Evolutionary conservation across 2,888 invertebrate genomes (phyloP).

Genomic region (Amphipyra berbera): DNA sequence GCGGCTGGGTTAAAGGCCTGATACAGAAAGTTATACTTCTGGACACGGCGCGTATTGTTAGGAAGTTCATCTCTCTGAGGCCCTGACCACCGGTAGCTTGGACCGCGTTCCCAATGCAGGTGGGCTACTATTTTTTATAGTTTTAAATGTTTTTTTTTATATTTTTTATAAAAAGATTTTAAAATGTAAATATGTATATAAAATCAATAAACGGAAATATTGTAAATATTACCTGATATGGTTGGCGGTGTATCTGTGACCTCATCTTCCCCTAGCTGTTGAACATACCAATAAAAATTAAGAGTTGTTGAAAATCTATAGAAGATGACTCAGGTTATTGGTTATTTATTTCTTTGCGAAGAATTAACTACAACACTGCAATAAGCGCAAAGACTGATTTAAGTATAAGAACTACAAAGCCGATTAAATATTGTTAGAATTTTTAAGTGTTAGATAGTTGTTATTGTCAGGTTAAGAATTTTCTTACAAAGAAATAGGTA

Average conservation of each 20-base stretch:
- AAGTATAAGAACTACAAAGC: slow-evolving; percentile 24
- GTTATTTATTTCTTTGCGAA: slow-evolving; percentile 26
- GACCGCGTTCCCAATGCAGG: too few species aligned
- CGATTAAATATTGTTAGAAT: slow-evolving; percentile 34
- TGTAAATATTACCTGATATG: slow-evolving; percentile 3
- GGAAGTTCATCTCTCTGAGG: too few species aligned
- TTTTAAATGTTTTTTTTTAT: too few species aligned
- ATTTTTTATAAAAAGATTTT: too few species aligned
- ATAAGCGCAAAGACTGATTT: slow-evolving; percentile 54
- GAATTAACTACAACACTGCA: slow-evolving; percentile 45
- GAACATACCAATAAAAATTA: slow-evolving; percentile 8
- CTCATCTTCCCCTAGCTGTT: slow-evolving; percentile 23
- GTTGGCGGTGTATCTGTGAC: background rate
- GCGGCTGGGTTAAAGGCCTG: too few species aligned
- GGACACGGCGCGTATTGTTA: too few species aligned
- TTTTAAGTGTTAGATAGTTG: slow-evolving; percentile 26
- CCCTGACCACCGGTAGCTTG: too few species aligned
- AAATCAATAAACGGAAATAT: background rate
- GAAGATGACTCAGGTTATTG: slow-evolving; percentile 20
- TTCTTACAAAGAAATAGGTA: too few species aligned
- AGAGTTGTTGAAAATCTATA: slow-evolving; percentile 7
- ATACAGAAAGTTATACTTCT: too few species aligned
- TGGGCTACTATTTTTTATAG: too few species aligned
- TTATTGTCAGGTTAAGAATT: too few species aligned
- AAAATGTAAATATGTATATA: too few species aligned